Evolutionary conservation across 2,888 invertebrate species (phyloP).

Genomic region (Punctoribates punctum): DNA sequence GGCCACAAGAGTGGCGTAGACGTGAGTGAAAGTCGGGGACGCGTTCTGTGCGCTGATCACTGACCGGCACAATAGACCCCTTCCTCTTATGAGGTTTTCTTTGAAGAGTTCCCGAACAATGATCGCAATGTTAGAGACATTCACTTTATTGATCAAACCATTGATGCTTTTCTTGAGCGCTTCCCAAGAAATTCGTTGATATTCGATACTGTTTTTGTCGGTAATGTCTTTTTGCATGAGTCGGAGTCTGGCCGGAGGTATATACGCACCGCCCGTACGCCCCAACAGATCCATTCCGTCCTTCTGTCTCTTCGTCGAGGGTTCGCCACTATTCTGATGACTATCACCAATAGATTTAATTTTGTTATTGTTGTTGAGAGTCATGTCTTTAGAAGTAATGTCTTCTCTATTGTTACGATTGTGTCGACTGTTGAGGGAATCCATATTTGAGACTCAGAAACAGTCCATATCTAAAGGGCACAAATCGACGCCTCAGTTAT

Average conservation of each 20-base stretch:
- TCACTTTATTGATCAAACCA: constrained; percentile 96
- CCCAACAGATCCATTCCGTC: constrained; percentile 1
- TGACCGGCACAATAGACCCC: constrained; percentile 85
- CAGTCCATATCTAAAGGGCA: not conserved
- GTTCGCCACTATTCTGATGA: not conserved
- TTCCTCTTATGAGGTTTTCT: constrained; percentile 92
- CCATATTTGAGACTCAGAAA: constrained; percentile 1
- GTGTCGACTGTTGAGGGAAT: constrained; percentile 8
- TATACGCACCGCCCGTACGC: constrained; percentile 73
- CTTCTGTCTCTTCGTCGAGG: not conserved
- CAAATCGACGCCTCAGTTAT: not conserved
- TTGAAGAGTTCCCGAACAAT: constrained; percentile 85
- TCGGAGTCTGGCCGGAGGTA: constrained; percentile 90
- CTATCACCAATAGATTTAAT: not conserved
- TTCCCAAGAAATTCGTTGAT: constrained; percentile 97
- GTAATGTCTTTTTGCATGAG: constrained; percentile 94
- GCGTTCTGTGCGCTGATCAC: constrained; percentile 96
- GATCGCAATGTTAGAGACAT: constrained; percentile 79
- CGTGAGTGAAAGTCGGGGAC: constrained; percentile 94
- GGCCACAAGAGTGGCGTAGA: constrained; percentile 91
- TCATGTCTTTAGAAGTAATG: not conserved
- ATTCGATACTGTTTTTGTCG: constrained; percentile 89
- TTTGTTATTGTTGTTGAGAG: not conserved
- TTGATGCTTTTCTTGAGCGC: constrained; percentile 97
- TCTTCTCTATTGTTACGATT: not conserved